phyloP scores from a whole-genome alignment of 2,113 vertebrate species.

The Percopsis transmontana region DNA sequence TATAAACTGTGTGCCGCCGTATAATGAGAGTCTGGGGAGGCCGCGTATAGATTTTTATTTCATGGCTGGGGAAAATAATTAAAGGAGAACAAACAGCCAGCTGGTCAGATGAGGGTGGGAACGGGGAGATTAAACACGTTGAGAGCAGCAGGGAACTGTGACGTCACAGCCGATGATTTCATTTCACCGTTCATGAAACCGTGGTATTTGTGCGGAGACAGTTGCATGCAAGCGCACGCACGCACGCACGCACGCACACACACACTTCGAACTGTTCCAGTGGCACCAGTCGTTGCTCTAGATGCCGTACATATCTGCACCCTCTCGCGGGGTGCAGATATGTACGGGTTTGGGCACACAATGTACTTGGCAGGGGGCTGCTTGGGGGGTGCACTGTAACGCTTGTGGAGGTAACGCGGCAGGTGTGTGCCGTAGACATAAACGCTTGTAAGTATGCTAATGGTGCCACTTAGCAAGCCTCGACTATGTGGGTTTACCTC shows the following conservation, averaged over 20 bases:
- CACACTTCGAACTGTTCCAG: constrained; percentile 36
- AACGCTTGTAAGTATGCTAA: constrained; percentile 56
- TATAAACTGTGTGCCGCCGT: constrained; percentile 62
- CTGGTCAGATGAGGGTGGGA: constrained; percentile 55
- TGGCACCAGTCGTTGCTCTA: constrained; percentile 25
- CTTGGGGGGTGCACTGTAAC: constrained; percentile 28
- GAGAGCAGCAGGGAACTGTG: constrained; percentile 21
- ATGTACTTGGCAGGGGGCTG: too few species aligned
- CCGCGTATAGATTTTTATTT: constrained; percentile 68
- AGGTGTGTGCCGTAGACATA: constrained; percentile 61
- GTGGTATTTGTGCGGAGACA: constrained; percentile 13
- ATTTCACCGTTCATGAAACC: constrained; percentile 34
- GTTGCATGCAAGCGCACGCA: constrained; percentile 23
- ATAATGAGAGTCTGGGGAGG: constrained; percentile 74
- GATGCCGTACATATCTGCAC: too few species aligned
- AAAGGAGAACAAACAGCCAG: constrained; percentile 66
- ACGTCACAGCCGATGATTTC: background rate
- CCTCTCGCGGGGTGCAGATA: too few species aligned
- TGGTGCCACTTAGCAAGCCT: constrained; percentile 61
- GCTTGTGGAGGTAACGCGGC: constrained; percentile 40
- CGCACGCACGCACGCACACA: background rate
- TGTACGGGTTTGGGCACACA: too few species aligned
- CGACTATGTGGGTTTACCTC: constrained; percentile 63
- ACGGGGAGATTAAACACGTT: constrained; percentile 19
- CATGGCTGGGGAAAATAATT: constrained; percentile 51